These are phyloP conservation scores for Odontophorus gujanensis DNA, from an alignment of 2,113 vertebrate species.

Conservation along the genomic window DNA sequence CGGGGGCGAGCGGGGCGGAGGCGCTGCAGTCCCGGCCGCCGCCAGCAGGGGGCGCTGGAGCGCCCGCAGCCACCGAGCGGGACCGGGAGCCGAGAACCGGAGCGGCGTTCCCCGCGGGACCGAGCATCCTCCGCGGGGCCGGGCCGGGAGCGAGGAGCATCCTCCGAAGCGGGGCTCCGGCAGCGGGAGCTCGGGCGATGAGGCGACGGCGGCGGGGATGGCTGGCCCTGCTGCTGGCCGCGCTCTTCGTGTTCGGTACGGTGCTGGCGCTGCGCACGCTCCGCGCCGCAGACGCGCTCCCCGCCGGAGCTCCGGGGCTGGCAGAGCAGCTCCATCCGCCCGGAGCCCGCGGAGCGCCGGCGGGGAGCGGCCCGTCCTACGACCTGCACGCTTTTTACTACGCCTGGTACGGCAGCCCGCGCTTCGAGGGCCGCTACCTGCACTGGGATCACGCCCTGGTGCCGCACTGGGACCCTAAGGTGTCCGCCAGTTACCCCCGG, in stretches of 20 bases:
- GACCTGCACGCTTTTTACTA: slow-evolving; percentile 93
- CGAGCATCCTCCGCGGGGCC: background rate
- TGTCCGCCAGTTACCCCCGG: slow-evolving; percentile 88
- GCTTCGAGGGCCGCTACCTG: slow-evolving; percentile 81
- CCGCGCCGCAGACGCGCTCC: slow-evolving; percentile 86
- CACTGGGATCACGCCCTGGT: slow-evolving; percentile 92
- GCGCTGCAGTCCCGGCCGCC: background rate
- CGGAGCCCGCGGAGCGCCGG: slow-evolving; percentile 14
- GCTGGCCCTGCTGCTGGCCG: slow-evolving; percentile 87
- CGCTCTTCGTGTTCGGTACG: slow-evolving; percentile 89
- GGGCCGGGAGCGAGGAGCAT: background rate
- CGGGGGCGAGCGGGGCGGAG: background rate
- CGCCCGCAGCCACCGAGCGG: background rate
- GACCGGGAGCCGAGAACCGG: background rate
- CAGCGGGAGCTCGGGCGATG: slow-evolving; percentile 68
- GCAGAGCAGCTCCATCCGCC: slow-evolving; percentile 68
- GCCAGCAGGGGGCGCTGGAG: background rate
- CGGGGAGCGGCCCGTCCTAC: slow-evolving; percentile 82
- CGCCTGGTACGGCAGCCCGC: slow-evolving; percentile 88
- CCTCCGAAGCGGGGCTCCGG: no score
- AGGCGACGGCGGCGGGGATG: slow-evolving; percentile 86
- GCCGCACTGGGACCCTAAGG: slow-evolving; percentile 93
- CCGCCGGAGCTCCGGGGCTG: slow-evolving; percentile 83
- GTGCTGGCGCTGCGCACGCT: slow-evolving; percentile 90
- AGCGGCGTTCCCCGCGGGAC: background rate